Base-by-base conservation (phyloP, 2,113 vertebrate genomes). In the Phasianus colchicus region DNA sequence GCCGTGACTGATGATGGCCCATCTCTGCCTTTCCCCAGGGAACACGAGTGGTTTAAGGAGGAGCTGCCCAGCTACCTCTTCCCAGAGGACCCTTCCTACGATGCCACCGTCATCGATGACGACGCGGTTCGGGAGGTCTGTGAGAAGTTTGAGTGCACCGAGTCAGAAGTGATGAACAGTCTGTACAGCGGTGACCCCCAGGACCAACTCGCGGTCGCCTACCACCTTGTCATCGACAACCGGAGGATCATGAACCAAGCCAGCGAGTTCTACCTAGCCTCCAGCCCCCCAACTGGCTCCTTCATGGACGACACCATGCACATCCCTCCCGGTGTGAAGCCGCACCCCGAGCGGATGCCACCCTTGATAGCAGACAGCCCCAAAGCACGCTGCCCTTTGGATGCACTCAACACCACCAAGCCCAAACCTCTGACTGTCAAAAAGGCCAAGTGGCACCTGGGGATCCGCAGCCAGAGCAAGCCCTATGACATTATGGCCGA, bases 231-330 rank as follows among this genome's bases (percentile, higher is more conserved):
- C 94, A 99, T 99, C 30, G 99, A 99, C 97, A 99, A 99, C 96
- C 98, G 99, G 11, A 98, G 99, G 94, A 99, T 99, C 97, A 99
- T 99, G 99, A 99, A 99, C 95, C 99, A 99, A 96, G 99, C 99
- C 97, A 99, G 99, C 14, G 99, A 99, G 97, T 99, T 99, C 98
- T 99, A 99, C 98, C 97, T 99, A 32, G 99, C 99, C 78, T 99
- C 99, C 91, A 99, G 99, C 95, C 99, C 99, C 3, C 99, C 99
- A 6, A 98, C 98, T 1, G 97, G 99, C 93, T 99, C 99, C 57
- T 99, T 99, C 89, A 99, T 99, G 92, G 99, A 99, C 6, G 99
- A 99, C 61, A 4, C 97, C 80, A 97, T 99, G 98, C 98, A 97
- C 42, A 98, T 99, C 78, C 99, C 98, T 9, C 99, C 98, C 0